Conservation (phyloP, 2,888 invertebrate species). For the Choristoneura rosaceana region DNA sequence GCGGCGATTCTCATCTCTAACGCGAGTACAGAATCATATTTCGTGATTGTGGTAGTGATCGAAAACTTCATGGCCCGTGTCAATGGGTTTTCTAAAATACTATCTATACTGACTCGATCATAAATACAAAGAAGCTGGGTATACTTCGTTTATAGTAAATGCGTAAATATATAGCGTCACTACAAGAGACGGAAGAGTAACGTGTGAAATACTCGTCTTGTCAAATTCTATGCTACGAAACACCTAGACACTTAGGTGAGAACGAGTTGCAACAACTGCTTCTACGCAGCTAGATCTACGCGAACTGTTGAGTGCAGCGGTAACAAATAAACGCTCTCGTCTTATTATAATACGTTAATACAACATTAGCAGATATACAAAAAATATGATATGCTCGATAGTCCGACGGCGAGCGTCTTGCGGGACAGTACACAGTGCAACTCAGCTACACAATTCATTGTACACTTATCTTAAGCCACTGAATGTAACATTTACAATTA, state of each 20-base stretch:
- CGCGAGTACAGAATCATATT: slow-evolving; percentile 45
- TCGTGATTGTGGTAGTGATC: slow-evolving; percentile 8
- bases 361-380: slow-evolving; percentile 69
- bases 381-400: slow-evolving; percentile 49
- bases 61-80: slow-evolving; percentile 48
- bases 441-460: slow-evolving; percentile 67
- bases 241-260: slow-evolving; percentile 75
- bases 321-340: slow-evolving; percentile 60
- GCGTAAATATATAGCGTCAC: slow-evolving; percentile 63
- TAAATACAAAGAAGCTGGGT: slow-evolving; percentile 68
- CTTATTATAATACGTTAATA: slow-evolving; percentile 53
- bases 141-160: slow-evolving; percentile 63
- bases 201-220: slow-evolving; percentile 52
- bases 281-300: slow-evolving; percentile 76
- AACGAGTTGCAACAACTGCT: slow-evolving; percentile 63
- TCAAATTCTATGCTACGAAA: slow-evolving; percentile 70
- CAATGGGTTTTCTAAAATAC: slow-evolving; percentile 55
- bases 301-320: slow-evolving; percentile 71
- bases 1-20: slow-evolving; percentile 71
- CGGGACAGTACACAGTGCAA: slow-evolving; percentile 51
- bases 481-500: slow-evolving; percentile 73
- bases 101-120: slow-evolving; percentile 60
- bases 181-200: slow-evolving; percentile 63
- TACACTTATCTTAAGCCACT: slow-evolving; percentile 74
- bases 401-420: slow-evolving; percentile 3